Base-by-base conservation (phyloP, 1,140 invertebrate genomes). In the Antheraea mylitta region DNA sequence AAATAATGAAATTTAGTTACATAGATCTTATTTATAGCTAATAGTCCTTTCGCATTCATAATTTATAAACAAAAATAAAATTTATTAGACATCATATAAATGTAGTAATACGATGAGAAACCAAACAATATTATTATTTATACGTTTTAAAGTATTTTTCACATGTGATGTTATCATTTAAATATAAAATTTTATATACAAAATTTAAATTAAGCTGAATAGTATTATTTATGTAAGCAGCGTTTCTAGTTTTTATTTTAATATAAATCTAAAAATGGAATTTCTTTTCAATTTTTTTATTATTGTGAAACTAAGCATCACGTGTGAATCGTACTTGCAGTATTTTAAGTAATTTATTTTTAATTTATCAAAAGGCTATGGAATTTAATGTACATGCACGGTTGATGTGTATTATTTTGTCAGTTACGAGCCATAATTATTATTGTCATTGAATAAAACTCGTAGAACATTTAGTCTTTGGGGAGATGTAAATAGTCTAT, bases 351-450 rank as follows among this genome's bases (percentile, higher is more conserved):
- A 30, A 30, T 30, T 30, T 61, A 61, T 36, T 61, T 36, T 61
- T 61, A 30, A 36, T 61, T 22, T 13, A 13, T 58, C 63, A 42
- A 37, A 76, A 69, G 75, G 72, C 75, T 76, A 76, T 75, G 70
- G 45, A 53, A 53, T 53, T 0, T 53, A 16, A 6, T 53, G 16
- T n/a, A 53, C 45, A n/a, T 30, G 4, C 22, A 53, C 16, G 16
- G 16, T 53, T 53, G 11, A 53, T 53, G 45, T 53, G 45, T n/a
- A 48, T 58, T 58, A 67, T 73, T 64, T 64, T 22, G 19, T 68
- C 36, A 8, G 10, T 73, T 61, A 62, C 36, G 38, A 69, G 71
- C 71, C 71, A 73, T 73, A 73, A 63, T 62, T 66, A 63, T 62
- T 59, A 69, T 22, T 45, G 63, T 64, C 48, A 19, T 58, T 66